Percentiles rank a stretch among this genome's conserved stretches.
These are phyloP conservation scores for Coronaproctus castanopsis DNA, from an alignment of 2,888 invertebrate species.

Conservation along the genomic window DNA sequence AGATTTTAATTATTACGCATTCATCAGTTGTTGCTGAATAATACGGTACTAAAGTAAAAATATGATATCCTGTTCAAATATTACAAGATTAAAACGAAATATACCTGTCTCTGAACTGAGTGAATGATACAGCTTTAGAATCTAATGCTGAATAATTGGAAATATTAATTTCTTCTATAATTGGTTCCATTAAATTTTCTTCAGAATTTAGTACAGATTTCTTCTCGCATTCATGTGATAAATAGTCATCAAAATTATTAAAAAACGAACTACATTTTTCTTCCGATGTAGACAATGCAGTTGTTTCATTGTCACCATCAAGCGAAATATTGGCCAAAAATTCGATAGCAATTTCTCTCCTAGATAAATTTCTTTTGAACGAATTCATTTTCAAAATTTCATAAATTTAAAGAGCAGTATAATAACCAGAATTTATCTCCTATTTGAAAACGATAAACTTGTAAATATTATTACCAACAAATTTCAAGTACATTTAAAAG, in stretches of 20 bases:
- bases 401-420: too few species aligned
- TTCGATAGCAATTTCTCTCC: constrained; percentile 76
- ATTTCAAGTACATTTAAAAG: too few species aligned
- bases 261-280: too few species aligned
- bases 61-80: too few species aligned
- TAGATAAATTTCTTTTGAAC: constrained; percentile 1
- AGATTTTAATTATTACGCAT: too few species aligned
- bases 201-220: neutral
- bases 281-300: constrained; percentile 7
- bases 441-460: too few species aligned
- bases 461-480: too few species aligned
- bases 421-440: too few species aligned
- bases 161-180: constrained; percentile 6
- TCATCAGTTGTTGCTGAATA: too few species aligned
- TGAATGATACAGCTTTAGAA: constrained; percentile 1
- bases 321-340: constrained; percentile 89
- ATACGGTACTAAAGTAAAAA: too few species aligned
- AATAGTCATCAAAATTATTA: constrained; percentile 6
- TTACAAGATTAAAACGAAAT: neutral
- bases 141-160: constrained; percentile 6
- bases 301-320: constrained; percentile 39
- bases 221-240: constrained; percentile 3
- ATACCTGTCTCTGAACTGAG: constrained; percentile 10
- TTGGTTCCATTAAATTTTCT: neutral
- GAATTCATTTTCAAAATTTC: constrained; percentile 3